Percentiles rank a stretch among this genome's conserved stretches.
Evolutionary conservation across 2,797 vertebrate genomes (phyloP).

Genomic region (Enteromius thamalakanensis): DNA sequence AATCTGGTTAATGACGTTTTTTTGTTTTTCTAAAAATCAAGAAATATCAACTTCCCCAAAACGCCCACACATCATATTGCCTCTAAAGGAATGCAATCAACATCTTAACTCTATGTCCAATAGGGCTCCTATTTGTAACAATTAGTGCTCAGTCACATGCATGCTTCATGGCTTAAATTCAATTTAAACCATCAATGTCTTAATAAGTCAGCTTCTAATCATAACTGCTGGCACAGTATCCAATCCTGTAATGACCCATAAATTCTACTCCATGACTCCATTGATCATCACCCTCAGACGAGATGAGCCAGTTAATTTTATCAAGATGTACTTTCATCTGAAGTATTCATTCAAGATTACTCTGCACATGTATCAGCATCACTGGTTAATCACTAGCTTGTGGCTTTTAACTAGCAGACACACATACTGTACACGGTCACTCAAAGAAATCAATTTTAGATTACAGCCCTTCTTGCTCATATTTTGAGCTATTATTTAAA

Average conservation of each 20-base stretch:
- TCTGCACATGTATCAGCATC: slow-evolving; percentile 2
- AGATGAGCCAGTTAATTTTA: slow-evolving; percentile 76
- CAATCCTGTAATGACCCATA: slow-evolving; percentile 76
- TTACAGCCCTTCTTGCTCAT: background rate
- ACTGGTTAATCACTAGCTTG: slow-evolving; percentile 23
- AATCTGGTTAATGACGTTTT: background rate
- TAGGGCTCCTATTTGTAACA: slow-evolving; percentile 39
- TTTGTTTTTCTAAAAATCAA: background rate
- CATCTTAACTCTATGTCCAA: slow-evolving; percentile 30
- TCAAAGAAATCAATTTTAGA: slow-evolving; percentile 4
- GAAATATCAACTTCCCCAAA: slow-evolving; percentile 29
- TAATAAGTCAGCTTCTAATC: slow-evolving; percentile 63
- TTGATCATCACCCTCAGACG: slow-evolving; percentile 80
- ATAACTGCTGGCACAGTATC: slow-evolving; percentile 69
- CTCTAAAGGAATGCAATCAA: slow-evolving; percentile 23
- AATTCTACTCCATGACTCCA: slow-evolving; percentile 79
- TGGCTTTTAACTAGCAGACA: slow-evolving; percentile 6
- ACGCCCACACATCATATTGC: background rate
- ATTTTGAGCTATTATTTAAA: slow-evolving; percentile 8
- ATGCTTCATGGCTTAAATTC: slow-evolving; percentile 48
- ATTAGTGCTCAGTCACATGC: slow-evolving; percentile 42
- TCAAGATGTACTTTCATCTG: slow-evolving; percentile 76
- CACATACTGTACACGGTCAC: background rate
- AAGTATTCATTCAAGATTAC: slow-evolving; percentile 69
- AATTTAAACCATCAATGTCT: slow-evolving; percentile 55